phyloP scores from a whole-genome alignment of 2,797 vertebrate species.

The Anabas testudineus region DNA sequence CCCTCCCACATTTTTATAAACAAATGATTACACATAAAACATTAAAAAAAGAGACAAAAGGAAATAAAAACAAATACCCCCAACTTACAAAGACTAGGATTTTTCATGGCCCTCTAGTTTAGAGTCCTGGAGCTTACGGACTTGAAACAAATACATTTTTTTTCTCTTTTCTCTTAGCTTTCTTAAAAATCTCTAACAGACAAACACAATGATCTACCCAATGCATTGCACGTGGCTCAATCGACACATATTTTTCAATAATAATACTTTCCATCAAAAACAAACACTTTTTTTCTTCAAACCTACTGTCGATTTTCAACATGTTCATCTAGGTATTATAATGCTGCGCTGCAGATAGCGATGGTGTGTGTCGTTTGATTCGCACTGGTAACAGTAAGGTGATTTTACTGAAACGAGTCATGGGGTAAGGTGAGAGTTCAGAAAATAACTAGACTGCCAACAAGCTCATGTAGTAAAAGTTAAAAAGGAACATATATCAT shows the following conservation, averaged over 20 bases:
- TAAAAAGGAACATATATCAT: constrained; percentile 83
- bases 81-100: constrained; percentile 89
- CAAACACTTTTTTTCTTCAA: constrained; percentile 81
- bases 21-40: constrained; percentile 87
- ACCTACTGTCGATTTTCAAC: constrained; percentile 79
- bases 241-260: constrained; percentile 88
- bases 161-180: constrained; percentile 85
- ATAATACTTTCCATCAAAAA: constrained; percentile 87
- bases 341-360: constrained; percentile 74
- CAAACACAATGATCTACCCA: constrained; percentile 93
- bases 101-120: constrained; percentile 88
- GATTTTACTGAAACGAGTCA: constrained; percentile 68
- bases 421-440: constrained; percentile 69
- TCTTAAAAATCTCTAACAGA: constrained; percentile 92
- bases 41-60: constrained; percentile 84
- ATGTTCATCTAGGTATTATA: constrained; percentile 75
- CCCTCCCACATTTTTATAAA: constrained; percentile 89
- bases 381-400: constrained; percentile 71
- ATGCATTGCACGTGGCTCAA: constrained; percentile 95
- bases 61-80: constrained; percentile 86
- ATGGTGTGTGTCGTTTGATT: constrained; percentile 72
- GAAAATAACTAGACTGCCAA: constrained; percentile 89
- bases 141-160: constrained; percentile 90
- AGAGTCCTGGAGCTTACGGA: constrained; percentile 92
- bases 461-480: constrained; percentile 79